Base-by-base conservation (phyloP, 1,140 invertebrate species). In the Sinella curviseta region DNA sequence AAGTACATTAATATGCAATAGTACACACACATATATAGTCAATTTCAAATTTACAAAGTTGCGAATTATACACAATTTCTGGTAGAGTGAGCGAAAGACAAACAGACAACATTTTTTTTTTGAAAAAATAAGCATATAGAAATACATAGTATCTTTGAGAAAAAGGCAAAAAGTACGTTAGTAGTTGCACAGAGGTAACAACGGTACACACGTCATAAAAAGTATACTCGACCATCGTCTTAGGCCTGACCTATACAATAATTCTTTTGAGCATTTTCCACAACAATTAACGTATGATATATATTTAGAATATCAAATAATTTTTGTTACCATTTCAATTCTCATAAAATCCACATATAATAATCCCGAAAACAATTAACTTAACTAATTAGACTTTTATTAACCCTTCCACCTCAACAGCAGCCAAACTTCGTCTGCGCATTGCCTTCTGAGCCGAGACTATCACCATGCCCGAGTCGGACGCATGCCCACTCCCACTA, bases 351-450 rank as follows among this genome's bases (percentile, higher is more conserved):
- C n/a, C n/a, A n/a, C n/a, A n/a, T n/a, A n/a, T n/a, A n/a, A n/a
- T n/a, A n/a, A n/a, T n/a, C n/a, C n/a, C n/a, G n/a, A n/a, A n/a
- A n/a, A n/a, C n/a, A n/a, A n/a, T n/a, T n/a, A n/a, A n/a, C n/a
- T n/a, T n/a, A 60, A 70, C 31, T 70, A 1, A 12, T 70, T 33
- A 70, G 31, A 70, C 65, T 30, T 70, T 70, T 31, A 70, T 70
- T n/a, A 70, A 70, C 31, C 65, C 65, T 70, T 70, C 65, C 1
- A 70, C 65, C n/a, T 70, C 65, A 31, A 70, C 65, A 70, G 65
- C 30, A 70, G 65, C 65, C 4, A 70, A 24, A 33, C 65, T 70
- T 12, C 65, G 3, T 33, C 65, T 30, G 8, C 65, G 26, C 65
- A 70, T 70, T 31, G 65, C 65, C n/a, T 70, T 33, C 65, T 70